These are phyloP conservation scores for Macropis europaea DNA, from an alignment of 2,888 invertebrate genomes.

Conservation along the genomic window DNA sequence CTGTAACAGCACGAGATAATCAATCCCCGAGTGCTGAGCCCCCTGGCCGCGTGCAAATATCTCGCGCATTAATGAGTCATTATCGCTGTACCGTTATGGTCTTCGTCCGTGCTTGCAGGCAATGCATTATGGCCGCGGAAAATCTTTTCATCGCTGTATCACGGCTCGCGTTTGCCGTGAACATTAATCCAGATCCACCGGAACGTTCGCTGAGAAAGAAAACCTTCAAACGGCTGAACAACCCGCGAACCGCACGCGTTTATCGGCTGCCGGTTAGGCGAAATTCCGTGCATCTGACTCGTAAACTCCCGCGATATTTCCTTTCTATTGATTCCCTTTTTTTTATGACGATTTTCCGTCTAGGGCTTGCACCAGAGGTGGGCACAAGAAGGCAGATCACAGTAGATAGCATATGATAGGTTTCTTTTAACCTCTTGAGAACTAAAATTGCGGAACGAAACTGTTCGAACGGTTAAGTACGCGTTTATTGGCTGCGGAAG, in stretches of 20 bases:
- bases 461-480: no score
- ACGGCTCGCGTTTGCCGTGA: conserved; percentile 29
- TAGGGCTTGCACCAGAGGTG: no score
- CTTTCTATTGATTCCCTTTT: no score
- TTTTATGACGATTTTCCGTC: no score
- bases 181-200: conserved; percentile 49
- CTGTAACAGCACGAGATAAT: conserved; percentile 66
- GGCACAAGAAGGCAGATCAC: no score
- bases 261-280: no score
- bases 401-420: no score
- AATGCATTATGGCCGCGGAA: conserved; percentile 57
- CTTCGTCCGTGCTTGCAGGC: conserved; percentile 58
- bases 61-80: conserved; percentile 67
- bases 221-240: background rate
- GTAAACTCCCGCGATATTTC: no score
- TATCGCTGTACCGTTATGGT: conserved; percentile 65
- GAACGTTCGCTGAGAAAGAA: background rate
- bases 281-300: no score
- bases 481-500: conserved; percentile 9
- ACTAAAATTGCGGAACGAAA: no score
- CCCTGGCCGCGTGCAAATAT: conserved; percentile 56
- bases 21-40: conserved; percentile 54
- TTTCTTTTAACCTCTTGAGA: no score
- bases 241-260: no score
- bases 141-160: conserved; percentile 61